phyloP scores from a whole-genome alignment of 2,113 vertebrate species.

The Charadrius vociferus region DNA sequence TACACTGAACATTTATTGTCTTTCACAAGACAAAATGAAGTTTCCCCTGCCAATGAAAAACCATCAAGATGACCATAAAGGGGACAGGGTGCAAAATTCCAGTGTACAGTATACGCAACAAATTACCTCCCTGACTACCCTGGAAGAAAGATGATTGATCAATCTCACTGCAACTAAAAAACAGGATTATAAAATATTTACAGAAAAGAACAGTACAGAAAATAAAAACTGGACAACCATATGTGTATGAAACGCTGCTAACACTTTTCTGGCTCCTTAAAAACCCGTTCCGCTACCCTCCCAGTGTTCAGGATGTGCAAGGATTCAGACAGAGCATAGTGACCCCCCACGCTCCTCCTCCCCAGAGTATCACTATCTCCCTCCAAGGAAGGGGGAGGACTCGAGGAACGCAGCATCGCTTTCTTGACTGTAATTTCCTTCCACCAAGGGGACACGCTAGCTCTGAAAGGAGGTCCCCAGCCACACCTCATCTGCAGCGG shows the following conservation, averaged over 20 bases:
- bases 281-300: conserved; percentile 23
- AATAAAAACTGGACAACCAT: conserved; percentile 43
- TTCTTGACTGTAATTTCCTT: neutral
- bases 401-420: neutral
- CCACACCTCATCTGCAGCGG: neutral
- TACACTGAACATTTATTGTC: conserved; percentile 73
- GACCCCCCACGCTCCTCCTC: neutral
- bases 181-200: conserved; percentile 69
- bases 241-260: conserved; percentile 26
- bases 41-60: conserved; percentile 9
- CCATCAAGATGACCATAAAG: neutral
- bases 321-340: neutral
- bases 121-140: conserved; percentile 47
- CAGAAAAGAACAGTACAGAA: conserved; percentile 42
- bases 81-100: conserved; percentile 25
- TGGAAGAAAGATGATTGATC: conserved; percentile 33
- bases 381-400: neutral
- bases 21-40: conserved; percentile 57
- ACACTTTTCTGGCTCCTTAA: neutral
- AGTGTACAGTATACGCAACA: conserved; percentile 26
- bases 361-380: neutral
- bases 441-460: neutral
- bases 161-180: conserved; percentile 67
- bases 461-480: neutral
- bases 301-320: neutral